A percentile compares a stretch with the other conserved stretches of the same genome.
Evolutionary conservation across 1,140 invertebrate species (phyloP).

Genomic region (Pollicipes pollicipes): DNA sequence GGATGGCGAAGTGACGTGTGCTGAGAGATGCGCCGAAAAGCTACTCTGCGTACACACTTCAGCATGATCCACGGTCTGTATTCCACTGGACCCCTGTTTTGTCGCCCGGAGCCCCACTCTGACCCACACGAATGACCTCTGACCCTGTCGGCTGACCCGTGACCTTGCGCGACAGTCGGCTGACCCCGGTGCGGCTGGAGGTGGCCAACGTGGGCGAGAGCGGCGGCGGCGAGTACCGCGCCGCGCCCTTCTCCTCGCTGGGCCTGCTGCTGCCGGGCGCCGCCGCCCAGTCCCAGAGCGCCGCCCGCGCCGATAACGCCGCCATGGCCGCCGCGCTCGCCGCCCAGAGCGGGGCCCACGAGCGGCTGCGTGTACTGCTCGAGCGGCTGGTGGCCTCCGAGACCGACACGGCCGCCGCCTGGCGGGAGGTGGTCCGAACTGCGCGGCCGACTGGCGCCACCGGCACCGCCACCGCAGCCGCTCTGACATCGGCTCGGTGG

Average conservation of each 20-base stretch:
- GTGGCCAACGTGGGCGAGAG: not conserved
- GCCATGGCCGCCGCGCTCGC: not conserved
- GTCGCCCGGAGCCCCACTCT: too few relatives aligned
- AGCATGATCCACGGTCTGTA: too few relatives aligned
- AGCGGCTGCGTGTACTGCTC: constrained; percentile 10
- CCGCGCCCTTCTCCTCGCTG: not conserved
- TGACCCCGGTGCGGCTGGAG: not conserved
- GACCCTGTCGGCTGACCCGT: too few relatives aligned
- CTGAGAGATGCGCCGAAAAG: too few relatives aligned
- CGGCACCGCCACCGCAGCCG: too few relatives aligned
- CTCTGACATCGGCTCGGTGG: too few relatives aligned
- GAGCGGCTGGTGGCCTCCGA: not conserved
- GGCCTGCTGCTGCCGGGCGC: not conserved
- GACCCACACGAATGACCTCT: too few relatives aligned
- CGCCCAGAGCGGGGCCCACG: not conserved
- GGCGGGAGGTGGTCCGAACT: not conserved
- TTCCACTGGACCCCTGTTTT: too few relatives aligned
- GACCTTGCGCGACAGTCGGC: not conserved
- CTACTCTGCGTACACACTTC: too few relatives aligned
- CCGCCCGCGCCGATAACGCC: not conserved
- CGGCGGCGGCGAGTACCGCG: not conserved
- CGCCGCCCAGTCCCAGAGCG: too few relatives aligned
- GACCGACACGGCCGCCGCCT: not conserved
- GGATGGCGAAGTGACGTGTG: too few relatives aligned
- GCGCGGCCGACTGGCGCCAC: too few relatives aligned